phyloP scores from a whole-genome alignment of 1,140 invertebrate species.

The Theocolax elegans region DNA sequence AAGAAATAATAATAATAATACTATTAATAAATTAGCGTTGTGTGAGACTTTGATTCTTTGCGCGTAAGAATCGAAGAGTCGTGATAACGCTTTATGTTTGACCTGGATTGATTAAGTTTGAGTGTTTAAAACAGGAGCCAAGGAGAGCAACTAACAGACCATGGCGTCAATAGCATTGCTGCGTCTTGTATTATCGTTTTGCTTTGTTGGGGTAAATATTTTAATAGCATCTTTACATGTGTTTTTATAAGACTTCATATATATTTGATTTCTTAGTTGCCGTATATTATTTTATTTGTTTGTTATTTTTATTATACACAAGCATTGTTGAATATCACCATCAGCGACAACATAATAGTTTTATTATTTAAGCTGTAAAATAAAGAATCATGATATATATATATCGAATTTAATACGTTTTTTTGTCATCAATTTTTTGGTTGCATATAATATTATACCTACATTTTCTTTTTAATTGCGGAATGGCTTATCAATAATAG shows the following conservation, averaged over 20 bases:
- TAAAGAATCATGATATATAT: constrained; percentile 21
- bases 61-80: not conserved
- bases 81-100: constrained; percentile 34
- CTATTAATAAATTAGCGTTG: not conserved
- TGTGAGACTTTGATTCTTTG: constrained; percentile 16
- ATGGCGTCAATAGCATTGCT: constrained; percentile 65
- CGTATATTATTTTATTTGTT: no score
- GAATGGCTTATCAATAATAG: not conserved
- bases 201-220: constrained; percentile 68
- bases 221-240: constrained; percentile 39
- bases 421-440: constrained; percentile 1
- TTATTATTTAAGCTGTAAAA: constrained; percentile 7
- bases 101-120: constrained; percentile 56
- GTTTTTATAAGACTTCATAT: not conserved
- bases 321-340: constrained; percentile 2
- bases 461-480: not conserved
- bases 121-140: constrained; percentile 66
- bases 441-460: not conserved
- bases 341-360: not conserved
- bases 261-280: constrained; percentile 1
- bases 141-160: constrained; percentile 67
- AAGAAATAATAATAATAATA: no score
- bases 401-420: not conserved
- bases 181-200: constrained; percentile 65
- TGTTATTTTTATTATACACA: not conserved